Evolutionary conservation across 2,113 vertebrate genomes (phyloP).

Genomic region (Otolemur garnettii): DNA sequence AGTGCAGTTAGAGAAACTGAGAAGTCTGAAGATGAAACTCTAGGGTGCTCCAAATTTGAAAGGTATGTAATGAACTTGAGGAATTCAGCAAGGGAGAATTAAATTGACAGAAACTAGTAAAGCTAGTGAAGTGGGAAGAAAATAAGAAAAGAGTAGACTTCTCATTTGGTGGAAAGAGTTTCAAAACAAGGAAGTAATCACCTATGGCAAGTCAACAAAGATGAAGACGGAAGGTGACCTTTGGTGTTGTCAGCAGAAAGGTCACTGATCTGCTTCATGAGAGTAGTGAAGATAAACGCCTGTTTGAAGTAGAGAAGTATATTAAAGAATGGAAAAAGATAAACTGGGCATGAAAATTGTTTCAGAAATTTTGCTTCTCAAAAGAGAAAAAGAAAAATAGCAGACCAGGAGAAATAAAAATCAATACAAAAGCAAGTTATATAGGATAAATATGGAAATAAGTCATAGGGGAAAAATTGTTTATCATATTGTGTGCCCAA

Average conservation of each 20-base stretch:
- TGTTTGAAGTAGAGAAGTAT: neutral
- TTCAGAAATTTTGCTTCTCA: neutral
- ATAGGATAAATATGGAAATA: neutral
- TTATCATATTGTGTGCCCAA: neutral
- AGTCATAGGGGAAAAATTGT: neutral
- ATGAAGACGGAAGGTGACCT: neutral
- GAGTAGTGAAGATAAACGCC: neutral
- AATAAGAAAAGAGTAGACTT: neutral
- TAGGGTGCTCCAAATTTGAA: neutral
- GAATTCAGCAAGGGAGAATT: neutral
- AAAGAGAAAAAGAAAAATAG: neutral
- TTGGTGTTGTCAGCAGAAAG: neutral
- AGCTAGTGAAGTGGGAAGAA: too few species aligned
- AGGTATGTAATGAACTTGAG: neutral
- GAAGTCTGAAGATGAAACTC: neutral
- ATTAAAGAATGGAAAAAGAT: neutral
- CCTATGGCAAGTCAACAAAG: constrained; percentile 19
- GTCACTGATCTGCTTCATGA: neutral
- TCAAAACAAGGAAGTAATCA: neutral
- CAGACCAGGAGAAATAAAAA: neutral
- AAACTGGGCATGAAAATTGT: neutral
- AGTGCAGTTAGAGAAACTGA: neutral
- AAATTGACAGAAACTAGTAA: neutral
- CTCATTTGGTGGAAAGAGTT: neutral
- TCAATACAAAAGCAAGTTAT: neutral